phyloP scores from a whole-genome alignment of 2,797 vertebrate genomes.

The Siniperca obscura region DNA sequence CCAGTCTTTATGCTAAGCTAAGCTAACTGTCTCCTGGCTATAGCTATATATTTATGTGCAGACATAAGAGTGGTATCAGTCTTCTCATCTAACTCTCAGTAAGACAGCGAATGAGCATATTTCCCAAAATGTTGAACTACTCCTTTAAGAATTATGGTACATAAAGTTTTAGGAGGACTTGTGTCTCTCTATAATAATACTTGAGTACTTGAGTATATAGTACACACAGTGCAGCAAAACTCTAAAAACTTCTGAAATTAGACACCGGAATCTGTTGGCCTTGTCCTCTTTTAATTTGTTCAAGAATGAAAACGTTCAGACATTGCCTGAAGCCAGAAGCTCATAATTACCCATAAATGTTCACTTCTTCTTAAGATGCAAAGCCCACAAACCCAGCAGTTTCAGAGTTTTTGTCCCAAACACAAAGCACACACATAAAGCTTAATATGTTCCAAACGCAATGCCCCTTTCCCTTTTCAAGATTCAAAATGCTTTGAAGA shows the following conservation, averaged over 20 bases:
- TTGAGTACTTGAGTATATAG: neutral
- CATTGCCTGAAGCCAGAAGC: conserved; percentile 23
- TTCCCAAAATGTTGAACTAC: neutral
- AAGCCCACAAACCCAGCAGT: conserved; percentile 43
- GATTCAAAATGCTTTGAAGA: conserved; percentile 16
- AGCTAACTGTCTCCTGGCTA: neutral
- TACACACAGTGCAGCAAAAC: neutral
- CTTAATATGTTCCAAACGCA: conserved; percentile 57
- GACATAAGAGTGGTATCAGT: neutral
- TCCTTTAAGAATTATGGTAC: neutral
- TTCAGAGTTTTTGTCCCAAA: conserved; percentile 19
- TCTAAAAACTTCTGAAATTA: neutral
- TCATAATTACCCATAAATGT: conserved; percentile 43
- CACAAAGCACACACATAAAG: conserved; percentile 12
- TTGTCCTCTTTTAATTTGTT: conserved; percentile 29
- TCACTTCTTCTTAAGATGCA: conserved; percentile 33
- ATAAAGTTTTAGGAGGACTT: neutral
- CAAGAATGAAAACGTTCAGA: conserved; percentile 36
- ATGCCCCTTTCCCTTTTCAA: conserved; percentile 31
- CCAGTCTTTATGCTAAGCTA: neutral
- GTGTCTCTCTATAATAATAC: neutral
- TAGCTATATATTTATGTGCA: neutral
- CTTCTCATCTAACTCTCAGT: neutral
- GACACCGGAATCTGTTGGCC: neutral
- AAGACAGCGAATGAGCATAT: neutral